These are phyloP conservation scores for Halcyon badia DNA, from an alignment of 2,797 vertebrate genomes.

Conservation along the genomic window DNA sequence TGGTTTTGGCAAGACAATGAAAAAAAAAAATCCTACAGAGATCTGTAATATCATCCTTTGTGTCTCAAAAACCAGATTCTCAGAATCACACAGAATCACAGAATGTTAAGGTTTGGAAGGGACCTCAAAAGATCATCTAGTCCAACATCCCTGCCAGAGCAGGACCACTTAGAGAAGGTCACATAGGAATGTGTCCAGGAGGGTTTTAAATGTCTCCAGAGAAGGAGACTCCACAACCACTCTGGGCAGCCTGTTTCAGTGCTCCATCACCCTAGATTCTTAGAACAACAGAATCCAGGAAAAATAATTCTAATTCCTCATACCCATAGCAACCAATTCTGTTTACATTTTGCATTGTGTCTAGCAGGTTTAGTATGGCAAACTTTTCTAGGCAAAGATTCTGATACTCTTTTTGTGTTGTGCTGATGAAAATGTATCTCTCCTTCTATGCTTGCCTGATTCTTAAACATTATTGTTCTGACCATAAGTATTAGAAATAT, in stretches of 20 bases:
- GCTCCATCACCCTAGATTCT: background rate
- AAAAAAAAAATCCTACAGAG: background rate
- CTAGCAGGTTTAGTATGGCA: background rate
- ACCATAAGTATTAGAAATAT: background rate
- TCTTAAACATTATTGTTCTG: background rate
- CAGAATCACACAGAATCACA: no score
- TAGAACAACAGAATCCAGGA: background rate
- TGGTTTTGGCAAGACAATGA: background rate
- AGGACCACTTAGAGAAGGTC: no score
- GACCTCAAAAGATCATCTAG: no score
- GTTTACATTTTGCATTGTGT: background rate
- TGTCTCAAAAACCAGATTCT: background rate
- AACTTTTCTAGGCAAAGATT: background rate
- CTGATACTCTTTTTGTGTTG: background rate
- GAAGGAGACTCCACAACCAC: no score
- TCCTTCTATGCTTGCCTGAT: background rate
- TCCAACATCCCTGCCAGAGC: no score
- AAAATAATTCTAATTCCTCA: background rate
- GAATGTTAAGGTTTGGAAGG: no score
- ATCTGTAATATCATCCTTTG: background rate
- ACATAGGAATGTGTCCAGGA: no score
- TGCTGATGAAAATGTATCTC: background rate
- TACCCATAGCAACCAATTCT: background rate
- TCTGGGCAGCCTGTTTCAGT: no score
- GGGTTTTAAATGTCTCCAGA: no score